These are phyloP conservation scores for Trypoxylon attenuatum DNA, from an alignment of 2,888 invertebrate genomes.

Conservation along the genomic window DNA sequence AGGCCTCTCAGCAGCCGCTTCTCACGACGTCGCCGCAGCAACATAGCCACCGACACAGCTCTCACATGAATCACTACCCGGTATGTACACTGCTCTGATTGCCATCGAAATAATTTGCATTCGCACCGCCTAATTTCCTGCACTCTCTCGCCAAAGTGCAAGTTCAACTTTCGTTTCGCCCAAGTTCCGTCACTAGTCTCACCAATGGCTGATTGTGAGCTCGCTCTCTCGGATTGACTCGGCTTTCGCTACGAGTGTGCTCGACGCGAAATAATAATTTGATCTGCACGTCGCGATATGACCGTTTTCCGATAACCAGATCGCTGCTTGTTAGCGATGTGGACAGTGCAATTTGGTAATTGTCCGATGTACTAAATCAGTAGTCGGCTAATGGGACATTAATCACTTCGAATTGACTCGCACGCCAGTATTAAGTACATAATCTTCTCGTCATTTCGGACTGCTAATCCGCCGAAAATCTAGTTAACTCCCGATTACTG, in stretches of 20 bases:
- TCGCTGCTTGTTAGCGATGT: not conserved
- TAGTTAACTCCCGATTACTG: no score
- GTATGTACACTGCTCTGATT: constrained; percentile 60
- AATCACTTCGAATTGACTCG: not conserved
- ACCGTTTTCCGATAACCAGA: not conserved
- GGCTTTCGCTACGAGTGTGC: not conserved
- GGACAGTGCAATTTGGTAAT: not conserved
- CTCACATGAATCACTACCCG: constrained; percentile 71
- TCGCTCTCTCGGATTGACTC: not conserved
- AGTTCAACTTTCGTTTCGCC: no score
- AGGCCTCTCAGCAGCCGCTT: constrained; percentile 68
- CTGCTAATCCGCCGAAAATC: no score
- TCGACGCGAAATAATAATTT: not conserved
- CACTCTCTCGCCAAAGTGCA: no score
- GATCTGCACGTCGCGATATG: not conserved
- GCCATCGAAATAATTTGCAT: no score
- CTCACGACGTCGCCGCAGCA: constrained; percentile 71
- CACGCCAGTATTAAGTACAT: not conserved
- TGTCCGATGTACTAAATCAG: not conserved
- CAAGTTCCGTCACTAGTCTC: no score
- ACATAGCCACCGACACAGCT: constrained; percentile 68
- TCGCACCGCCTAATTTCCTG: no score
- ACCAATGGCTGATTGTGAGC: no score
- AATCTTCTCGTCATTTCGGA: not conserved
- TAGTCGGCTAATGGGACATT: not conserved